Conservation (phyloP, 2,888 invertebrate genomes). For the Meganola albula region DNA sequence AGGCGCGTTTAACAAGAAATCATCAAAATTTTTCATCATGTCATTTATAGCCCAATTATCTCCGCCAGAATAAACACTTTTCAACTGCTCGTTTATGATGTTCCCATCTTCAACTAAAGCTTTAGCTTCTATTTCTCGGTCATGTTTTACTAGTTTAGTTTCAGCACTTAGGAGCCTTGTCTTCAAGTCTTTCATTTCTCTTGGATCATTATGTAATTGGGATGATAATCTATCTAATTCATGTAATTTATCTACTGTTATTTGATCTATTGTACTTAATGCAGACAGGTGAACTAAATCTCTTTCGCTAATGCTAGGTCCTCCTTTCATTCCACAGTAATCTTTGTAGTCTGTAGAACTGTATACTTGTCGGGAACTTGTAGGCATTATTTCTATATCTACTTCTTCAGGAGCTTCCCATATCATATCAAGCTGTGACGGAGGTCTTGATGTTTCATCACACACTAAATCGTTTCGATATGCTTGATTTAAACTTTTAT, state of each 20-base stretch:
- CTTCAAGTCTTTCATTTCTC: constrained; percentile 86
- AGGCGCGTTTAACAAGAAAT: constrained; percentile 73
- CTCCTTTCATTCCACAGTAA: constrained; percentile 82
- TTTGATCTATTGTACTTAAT: constrained; percentile 86
- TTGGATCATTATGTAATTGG: constrained; percentile 87
- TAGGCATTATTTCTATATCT: constrained; percentile 76
- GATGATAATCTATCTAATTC: constrained; percentile 86
- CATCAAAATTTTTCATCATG: constrained; percentile 80
- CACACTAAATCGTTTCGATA: constrained; percentile 88
- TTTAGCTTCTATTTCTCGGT: constrained; percentile 78
- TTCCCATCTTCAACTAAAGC: constrained; percentile 80
- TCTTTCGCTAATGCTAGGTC: constrained; percentile 86
- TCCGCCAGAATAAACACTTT: constrained; percentile 81
- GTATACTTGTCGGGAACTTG: constrained; percentile 81
- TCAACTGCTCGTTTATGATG: constrained; percentile 82
- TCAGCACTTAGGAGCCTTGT: constrained; percentile 83
- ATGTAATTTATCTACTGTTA: constrained; percentile 86
- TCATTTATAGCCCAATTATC: constrained; percentile 84
- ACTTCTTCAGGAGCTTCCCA: constrained; percentile 90
- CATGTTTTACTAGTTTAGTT: constrained; percentile 64
- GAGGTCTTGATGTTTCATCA: constrained; percentile 79
- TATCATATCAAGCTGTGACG: constrained; percentile 89
- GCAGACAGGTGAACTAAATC: constrained; percentile 86
- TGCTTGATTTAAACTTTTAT: constrained; percentile 91
- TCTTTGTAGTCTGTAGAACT: constrained; percentile 88